Base-by-base conservation (phyloP, 2,797 vertebrate genomes). In the Gobionotothen gibberifrons region DNA sequence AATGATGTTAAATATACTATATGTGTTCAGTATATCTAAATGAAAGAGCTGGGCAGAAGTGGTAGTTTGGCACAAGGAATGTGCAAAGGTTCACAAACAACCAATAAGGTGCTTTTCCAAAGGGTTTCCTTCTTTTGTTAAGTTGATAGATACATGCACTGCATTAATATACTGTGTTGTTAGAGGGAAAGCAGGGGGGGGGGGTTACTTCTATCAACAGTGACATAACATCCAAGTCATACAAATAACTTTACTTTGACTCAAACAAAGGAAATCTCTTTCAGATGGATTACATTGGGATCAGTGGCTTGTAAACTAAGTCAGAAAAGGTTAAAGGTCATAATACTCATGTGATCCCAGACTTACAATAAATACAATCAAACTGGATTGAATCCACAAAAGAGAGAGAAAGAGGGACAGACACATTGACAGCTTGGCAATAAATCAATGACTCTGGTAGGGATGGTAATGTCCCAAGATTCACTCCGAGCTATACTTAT, bases 281-380 rank as follows among this genome's bases (percentile, higher is more conserved):
- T 17, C 53, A 60, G 48, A 52, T 61, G 71, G 71, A 81, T 81
- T 72, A 74, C 39, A 42, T 0, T 7, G 15, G 21, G 44, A 44
- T 54, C 69, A 44, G n/a, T 19, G 39, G 19, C 59, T 4, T 16
- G 12, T 57, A 53, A 46, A 49, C 40, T 54, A 21, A 64, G 49
- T 36, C 44, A 36, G 26, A 54, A n/a, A 8, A 19, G 42, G 40
- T 78, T 62, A 63, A 46, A 55, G 16, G 0, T 57, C 46, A 59
- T 13, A 57, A 17, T 15, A 12, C 48, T 74, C 74, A 55, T 46
- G 44, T 74, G 29, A 56, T 59, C 10, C 14, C 21, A 3, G 19
- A 6, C 21, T 68, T 16, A 42, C 19, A 55, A 57, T 16, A 8
- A 10, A 60, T n/a, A 19, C 16, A 61, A 72, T 63, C 52, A 26